phyloP scores from a whole-genome alignment of 37 sponge, comb jelly and placozoan species.

The Crambe crambe region DNA sequence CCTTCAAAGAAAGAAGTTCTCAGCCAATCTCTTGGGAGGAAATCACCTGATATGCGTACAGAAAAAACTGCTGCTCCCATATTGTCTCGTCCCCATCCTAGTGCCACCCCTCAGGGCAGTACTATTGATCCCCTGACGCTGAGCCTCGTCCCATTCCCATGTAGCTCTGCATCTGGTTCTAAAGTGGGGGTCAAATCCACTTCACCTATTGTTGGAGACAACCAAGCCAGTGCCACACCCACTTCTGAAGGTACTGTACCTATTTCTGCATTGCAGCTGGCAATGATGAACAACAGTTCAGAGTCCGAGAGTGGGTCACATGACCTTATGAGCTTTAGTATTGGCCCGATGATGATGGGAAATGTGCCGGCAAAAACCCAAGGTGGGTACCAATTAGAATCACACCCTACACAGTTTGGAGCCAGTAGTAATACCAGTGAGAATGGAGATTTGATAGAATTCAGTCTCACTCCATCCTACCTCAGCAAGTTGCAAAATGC shows the following conservation, averaged over 20 bases:
- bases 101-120: too few relatives aligned
- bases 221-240: not conserved
- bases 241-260: not conserved
- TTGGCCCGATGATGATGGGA: not conserved
- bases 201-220: not conserved
- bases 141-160: not conserved
- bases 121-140: not conserved
- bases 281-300: not conserved
- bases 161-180: too few relatives aligned
- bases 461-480: not conserved
- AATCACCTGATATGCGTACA: too few relatives aligned
- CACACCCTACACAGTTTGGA: not conserved
- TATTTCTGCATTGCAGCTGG: not conserved
- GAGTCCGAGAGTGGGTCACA: too few relatives aligned
- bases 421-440: too few relatives aligned
- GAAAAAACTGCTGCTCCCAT: too few relatives aligned
- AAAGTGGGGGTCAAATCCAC: not conserved
- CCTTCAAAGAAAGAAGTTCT: too few relatives aligned
- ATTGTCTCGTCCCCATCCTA: too few relatives aligned
- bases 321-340: constrained; percentile 21
- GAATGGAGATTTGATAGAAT: constrained; percentile 4
- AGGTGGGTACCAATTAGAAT: not conserved
- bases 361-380: not conserved
- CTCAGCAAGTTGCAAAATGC: not conserved
- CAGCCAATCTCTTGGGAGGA: too few relatives aligned